Conservation (phyloP, 2,113 vertebrate species). For the Malaclemys terrapin region DNA sequence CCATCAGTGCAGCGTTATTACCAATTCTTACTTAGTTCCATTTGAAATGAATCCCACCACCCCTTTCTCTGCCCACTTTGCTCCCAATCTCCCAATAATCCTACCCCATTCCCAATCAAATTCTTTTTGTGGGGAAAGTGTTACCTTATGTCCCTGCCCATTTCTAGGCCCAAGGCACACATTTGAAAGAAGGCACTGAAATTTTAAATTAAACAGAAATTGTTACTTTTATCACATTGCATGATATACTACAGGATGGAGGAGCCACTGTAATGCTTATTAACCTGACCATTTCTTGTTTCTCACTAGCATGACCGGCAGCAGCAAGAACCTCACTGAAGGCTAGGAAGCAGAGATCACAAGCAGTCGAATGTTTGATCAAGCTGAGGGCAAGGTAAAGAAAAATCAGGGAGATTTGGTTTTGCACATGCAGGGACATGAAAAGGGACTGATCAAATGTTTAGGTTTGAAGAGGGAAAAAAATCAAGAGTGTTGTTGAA, state of each 20-base stretch:
- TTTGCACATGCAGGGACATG: neutral
- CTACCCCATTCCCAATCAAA: accelerated
- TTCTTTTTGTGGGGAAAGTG: neutral
- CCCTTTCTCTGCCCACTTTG: neutral
- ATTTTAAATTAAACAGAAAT: neutral
- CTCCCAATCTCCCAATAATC: neutral
- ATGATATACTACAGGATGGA: neutral
- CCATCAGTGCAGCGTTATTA: accelerated
- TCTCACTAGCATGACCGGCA: neutral
- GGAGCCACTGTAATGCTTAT: neutral
- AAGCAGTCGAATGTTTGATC: neutral
- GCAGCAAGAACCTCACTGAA: neutral
- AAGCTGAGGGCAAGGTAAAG: neutral
- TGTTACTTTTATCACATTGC: neutral
- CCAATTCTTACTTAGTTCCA: neutral
- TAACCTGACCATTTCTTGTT: neutral
- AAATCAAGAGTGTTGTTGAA: neutral
- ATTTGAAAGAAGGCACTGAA: neutral
- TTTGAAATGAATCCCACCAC: neutral
- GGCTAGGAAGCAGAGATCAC: neutral
- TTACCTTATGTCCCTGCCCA: neutral
- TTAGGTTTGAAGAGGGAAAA: neutral
- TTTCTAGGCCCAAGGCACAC: accelerated
- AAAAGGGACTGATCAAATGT: neutral
- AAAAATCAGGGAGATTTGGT: neutral